Evolutionary conservation across 2,113 vertebrate species (phyloP), one percentile per base, ranked within the genome.

Genomic region (Laticauda laticaudata): DNA sequence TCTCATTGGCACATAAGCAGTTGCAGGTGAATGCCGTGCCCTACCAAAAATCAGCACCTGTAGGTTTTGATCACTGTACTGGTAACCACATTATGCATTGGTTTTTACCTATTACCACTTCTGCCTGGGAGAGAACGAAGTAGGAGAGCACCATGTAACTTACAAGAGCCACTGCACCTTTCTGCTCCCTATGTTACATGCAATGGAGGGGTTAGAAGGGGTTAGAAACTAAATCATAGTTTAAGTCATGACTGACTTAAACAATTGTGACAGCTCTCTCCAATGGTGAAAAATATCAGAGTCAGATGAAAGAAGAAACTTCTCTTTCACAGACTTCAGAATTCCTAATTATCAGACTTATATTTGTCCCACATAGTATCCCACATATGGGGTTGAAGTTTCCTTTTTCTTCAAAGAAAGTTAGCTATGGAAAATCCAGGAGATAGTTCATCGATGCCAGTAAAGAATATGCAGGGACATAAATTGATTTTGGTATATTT

Each of bases 261-360:
- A 59, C 91, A 88, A 90, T 86, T 94, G 90, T 95, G 96, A 96
- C 96, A 96, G 89, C 45, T 53, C 91, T 96, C 90, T 95, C 93
- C 92, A 86, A 93, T 92, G 95, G 93, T 94, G 90, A 64, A 92
- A 94, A 94, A 53, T 95, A 24, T 59, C 51, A 69, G 92, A 93
- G 24, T 56, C 95, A 94, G 34, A 39, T 45, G 90, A 48, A 39
- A 4, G 2, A 57, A 81, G 59, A 51, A 23, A 91, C 92, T 56
- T 23, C 85, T 56, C 29, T 90, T 43, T 59, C 29, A 26, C 3
- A 45, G 24, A 34, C 94, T 93, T 87, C 43, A 5, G 8, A 94
- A 93, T 69, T 93, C 53, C 64, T 7, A 21, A 29, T 51, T 94
- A 81, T 94, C 91, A 53, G 39, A 94, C 29, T 43, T 75, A 57